These are phyloP conservation scores for Sesamia inferens DNA, from an alignment of 2,888 invertebrate species.

Conservation along the genomic window DNA sequence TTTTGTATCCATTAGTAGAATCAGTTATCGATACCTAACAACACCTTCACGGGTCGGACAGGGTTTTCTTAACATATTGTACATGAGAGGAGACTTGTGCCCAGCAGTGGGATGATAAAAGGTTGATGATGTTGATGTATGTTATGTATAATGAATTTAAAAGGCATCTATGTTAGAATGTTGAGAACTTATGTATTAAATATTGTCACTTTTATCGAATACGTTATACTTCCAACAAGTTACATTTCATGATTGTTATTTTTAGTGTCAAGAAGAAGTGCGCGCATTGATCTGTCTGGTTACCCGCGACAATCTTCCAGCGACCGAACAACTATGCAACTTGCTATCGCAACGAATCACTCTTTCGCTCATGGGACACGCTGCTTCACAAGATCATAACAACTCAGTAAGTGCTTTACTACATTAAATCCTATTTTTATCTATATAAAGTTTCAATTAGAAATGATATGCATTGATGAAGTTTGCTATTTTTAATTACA, in stretches of 20 bases:
- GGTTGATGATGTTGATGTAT: too few relatives aligned
- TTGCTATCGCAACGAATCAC: constrained; percentile 95
- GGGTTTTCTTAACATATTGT: too few relatives aligned
- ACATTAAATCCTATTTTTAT: constrained; percentile 3
- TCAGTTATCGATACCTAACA: too few relatives aligned
- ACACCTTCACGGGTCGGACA: too few relatives aligned
- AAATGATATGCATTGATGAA: not conserved
- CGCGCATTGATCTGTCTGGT: constrained; percentile 96
- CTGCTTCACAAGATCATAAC: constrained; percentile 91
- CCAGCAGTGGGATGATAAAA: too few relatives aligned
- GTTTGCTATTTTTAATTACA: not conserved
- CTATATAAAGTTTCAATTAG: not conserved
- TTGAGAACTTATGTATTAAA: too few relatives aligned
- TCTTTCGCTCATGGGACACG: constrained; percentile 93
- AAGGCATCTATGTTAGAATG: too few relatives aligned
- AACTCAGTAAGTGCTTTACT: constrained; percentile 80
- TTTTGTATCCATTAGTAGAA: too few relatives aligned
- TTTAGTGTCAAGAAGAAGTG: constrained; percentile 95
- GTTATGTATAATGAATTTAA: too few relatives aligned
- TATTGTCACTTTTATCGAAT: too few relatives aligned
- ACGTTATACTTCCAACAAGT: too few relatives aligned
- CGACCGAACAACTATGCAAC: constrained; percentile 95
- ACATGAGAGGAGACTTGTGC: too few relatives aligned
- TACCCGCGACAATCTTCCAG: constrained; percentile 95
- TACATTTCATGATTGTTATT: not conserved